Evolutionary conservation across 2,888 invertebrate species (phyloP).

Genomic region (Pseudoips prasinana): DNA sequence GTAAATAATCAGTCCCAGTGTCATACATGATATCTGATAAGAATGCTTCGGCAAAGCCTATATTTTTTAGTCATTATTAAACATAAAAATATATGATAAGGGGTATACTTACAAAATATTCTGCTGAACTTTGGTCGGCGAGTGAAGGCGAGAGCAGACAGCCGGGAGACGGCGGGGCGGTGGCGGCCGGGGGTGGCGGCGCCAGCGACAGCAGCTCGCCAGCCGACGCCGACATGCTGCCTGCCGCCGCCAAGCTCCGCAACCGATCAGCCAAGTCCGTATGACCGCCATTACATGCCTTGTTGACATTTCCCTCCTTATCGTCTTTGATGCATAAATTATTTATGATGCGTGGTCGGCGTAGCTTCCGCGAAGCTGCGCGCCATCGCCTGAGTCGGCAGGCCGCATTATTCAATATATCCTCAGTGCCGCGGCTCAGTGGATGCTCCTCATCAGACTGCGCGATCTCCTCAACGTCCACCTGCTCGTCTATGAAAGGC

Average conservation of each 20-base stretch:
- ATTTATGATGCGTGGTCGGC: slow-evolving; percentile 73
- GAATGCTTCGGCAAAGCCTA: slow-evolving; percentile 15
- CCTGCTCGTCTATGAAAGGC: slow-evolving; percentile 67
- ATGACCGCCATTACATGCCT: slow-evolving; percentile 51
- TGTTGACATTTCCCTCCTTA: slow-evolving; percentile 44
- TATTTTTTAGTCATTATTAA: slow-evolving; percentile 4
- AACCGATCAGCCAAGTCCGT: slow-evolving; percentile 73
- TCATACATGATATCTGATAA: slow-evolving; percentile 25
- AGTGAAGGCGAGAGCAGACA: slow-evolving; percentile 69
- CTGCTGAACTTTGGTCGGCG: slow-evolving; percentile 68
- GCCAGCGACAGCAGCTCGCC: slow-evolving; percentile 72
- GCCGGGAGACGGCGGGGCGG: slow-evolving; percentile 74
- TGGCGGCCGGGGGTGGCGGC: slow-evolving; percentile 72
- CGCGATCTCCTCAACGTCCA: slow-evolving; percentile 44
- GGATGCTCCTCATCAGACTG: slow-evolving; percentile 63
- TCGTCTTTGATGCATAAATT: slow-evolving; percentile 63
- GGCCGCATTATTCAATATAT: slow-evolving; percentile 68
- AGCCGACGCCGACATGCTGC: slow-evolving; percentile 70
- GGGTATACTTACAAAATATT: slow-evolving; percentile 66
- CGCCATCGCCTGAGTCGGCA: slow-evolving; percentile 76
- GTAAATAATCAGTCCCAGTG: slow-evolving; percentile 31
- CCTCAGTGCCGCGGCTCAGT: slow-evolving; percentile 57
- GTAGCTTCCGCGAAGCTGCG: slow-evolving; percentile 75
- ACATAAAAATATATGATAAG: background rate
- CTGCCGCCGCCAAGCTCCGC: slow-evolving; percentile 69